Percentiles rank a stretch among this genome's conserved stretches.
phyloP scores from a whole-genome alignment of 2,888 invertebrate genomes.

The Colostygia pectinataria region DNA sequence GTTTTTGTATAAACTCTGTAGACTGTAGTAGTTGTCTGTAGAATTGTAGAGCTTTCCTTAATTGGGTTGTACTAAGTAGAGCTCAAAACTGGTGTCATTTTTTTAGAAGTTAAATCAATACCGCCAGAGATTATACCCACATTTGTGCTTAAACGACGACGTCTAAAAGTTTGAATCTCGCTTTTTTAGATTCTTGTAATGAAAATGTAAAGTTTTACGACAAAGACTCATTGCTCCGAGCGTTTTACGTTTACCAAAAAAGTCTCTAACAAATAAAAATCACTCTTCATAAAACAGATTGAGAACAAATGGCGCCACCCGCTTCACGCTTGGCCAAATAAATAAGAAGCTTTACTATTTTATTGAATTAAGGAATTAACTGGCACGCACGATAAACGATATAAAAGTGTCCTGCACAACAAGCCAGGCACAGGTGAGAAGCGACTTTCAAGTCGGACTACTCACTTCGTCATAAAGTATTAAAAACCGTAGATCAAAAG shows the following conservation, averaged over 20 bases:
- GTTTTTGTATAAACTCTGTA: too few relatives aligned
- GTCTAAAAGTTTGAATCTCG: too few relatives aligned
- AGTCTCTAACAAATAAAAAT: constrained; percentile 37
- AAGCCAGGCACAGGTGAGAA: constrained; percentile 74
- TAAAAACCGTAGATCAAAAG: neutral
- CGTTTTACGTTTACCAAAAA: constrained; percentile 6
- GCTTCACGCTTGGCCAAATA: constrained; percentile 72
- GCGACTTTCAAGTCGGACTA: constrained; percentile 79
- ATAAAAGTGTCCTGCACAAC: constrained; percentile 58
- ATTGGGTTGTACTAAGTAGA: too few relatives aligned
- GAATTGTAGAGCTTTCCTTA: too few relatives aligned
- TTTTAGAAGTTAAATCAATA: too few relatives aligned
- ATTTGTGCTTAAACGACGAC: too few relatives aligned
- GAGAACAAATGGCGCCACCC: constrained; percentile 58
- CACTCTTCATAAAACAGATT: constrained; percentile 52
- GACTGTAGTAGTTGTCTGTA: too few relatives aligned
- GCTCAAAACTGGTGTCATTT: too few relatives aligned
- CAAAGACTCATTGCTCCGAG: constrained; percentile 15
- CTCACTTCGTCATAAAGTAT: constrained; percentile 75
- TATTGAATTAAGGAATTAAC: constrained; percentile 83
- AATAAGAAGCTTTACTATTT: constrained; percentile 77
- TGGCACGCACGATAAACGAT: constrained; percentile 72
- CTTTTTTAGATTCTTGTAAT: too few relatives aligned
- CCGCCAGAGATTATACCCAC: too few relatives aligned
- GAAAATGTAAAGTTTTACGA: too few relatives aligned